phyloP scores from a whole-genome alignment of 2,797 vertebrate species.

The Gorsachius magnificus region DNA sequence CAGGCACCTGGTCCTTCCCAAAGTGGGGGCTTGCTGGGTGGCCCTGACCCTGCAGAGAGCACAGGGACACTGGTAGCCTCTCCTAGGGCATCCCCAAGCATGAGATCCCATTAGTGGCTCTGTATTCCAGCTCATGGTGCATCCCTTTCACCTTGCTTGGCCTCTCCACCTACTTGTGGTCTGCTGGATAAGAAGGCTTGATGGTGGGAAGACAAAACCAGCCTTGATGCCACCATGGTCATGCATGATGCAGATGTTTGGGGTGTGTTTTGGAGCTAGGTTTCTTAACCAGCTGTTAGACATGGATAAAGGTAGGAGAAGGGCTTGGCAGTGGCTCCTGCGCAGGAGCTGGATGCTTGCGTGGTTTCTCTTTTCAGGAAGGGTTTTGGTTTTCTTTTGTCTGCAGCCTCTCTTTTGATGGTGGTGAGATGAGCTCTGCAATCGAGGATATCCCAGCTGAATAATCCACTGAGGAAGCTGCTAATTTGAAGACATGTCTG shows the following conservation, averaged over 20 bases:
- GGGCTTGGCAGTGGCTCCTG: neutral
- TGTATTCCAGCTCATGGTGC: neutral
- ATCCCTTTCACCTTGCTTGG: neutral
- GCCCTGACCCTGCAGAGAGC: neutral
- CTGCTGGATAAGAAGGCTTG: neutral
- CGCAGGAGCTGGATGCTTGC: neutral
- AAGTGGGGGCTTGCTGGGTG: neutral
- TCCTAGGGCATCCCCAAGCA: neutral
- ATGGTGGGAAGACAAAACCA: neutral
- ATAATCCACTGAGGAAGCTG: conserved; percentile 47
- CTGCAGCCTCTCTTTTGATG: neutral
- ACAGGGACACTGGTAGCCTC: neutral
- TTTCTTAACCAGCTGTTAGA: neutral
- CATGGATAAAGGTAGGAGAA: neutral
- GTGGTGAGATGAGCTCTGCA: neutral
- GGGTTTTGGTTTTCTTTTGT: neutral
- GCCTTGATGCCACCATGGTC: neutral
- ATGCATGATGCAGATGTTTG: neutral
- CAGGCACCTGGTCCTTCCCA: neutral
- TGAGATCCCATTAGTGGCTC: neutral
- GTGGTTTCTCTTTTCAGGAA: neutral
- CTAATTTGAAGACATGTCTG: conserved; percentile 48
- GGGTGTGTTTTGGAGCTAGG: neutral
- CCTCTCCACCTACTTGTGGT: neutral
- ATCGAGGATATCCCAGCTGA: conserved; percentile 39